These are phyloP conservation scores for Zaprionus inermis DNA, from an alignment of 1,140 invertebrate species.

Conservation along the genomic window DNA sequence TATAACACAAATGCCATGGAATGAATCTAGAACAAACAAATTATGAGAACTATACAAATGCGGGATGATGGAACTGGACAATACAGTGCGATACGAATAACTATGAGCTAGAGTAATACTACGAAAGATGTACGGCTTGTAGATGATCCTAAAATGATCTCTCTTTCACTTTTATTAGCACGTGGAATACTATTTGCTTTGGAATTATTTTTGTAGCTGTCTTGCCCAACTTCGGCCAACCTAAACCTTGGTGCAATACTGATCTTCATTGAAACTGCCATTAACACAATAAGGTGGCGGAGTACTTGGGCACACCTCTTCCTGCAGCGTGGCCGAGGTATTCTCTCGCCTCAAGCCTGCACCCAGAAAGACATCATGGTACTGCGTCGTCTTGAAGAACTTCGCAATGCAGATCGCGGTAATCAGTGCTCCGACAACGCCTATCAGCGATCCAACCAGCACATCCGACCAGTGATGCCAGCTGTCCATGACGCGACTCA, in stretches of 20 bases:
- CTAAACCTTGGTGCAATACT: conserved; percentile 72
- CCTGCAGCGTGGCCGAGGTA: conserved; percentile 71
- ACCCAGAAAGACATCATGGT: conserved; percentile 14
- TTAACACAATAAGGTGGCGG: conserved; percentile 71
- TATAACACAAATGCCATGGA: conserved; percentile 22
- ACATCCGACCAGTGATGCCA: conserved; percentile 83
- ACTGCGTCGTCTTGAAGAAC: conserved; percentile 46
- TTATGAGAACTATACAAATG: conserved; percentile 45
- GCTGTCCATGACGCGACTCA: conserved; percentile 75
- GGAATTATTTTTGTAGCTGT: conserved; percentile 39
- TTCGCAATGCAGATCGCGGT: conserved; percentile 66
- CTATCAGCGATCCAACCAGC: conserved; percentile 61
- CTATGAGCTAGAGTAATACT: conserved; percentile 14
- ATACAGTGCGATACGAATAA: conserved; percentile 1
- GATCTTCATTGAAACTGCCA: conserved; percentile 57
- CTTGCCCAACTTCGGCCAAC: background rate
- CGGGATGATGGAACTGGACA: conserved; percentile 15
- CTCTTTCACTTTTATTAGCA: background rate
- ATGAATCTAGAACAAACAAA: background rate
- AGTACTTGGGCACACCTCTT: conserved; percentile 67
- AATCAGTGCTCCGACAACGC: conserved; percentile 62
- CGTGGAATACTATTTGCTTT: conserved; percentile 20
- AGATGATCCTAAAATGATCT: background rate
- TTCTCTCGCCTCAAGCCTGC: conserved; percentile 58
- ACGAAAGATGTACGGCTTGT: background rate